Evolutionary conservation across 1,140 invertebrate species (phyloP).

Genomic region (Microplitis mediator): DNA sequence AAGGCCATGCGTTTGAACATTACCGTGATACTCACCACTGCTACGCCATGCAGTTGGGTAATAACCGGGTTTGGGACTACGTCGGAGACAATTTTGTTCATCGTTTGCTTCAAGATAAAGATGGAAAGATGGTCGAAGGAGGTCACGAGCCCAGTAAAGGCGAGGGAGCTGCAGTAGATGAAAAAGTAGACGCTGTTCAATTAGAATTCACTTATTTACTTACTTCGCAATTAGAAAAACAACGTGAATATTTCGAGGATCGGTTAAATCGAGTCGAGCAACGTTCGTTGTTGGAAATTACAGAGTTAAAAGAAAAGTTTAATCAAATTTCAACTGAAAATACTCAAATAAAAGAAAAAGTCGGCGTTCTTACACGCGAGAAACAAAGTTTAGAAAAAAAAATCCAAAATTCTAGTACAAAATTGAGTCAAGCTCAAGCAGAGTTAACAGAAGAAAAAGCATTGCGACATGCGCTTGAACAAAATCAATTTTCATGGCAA

Average conservation of each 20-base stretch:
- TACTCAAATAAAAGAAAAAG: constrained; percentile 52
- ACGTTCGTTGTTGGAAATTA: constrained; percentile 60
- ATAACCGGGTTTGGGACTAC: constrained; percentile 98
- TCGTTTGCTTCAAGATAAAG: constrained; percentile 94
- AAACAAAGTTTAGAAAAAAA: constrained; percentile 74
- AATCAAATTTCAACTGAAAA: constrained; percentile 53
- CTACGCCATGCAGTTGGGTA: constrained; percentile 94
- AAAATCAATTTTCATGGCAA: constrained; percentile 82
- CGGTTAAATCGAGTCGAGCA: constrained; percentile 71
- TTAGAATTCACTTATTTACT: constrained; percentile 96
- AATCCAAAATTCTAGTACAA: constrained; percentile 64
- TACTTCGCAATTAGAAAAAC: constrained; percentile 95
- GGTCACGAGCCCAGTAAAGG: constrained; percentile 58
- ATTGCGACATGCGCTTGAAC: constrained; percentile 74
- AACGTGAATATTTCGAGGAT: constrained; percentile 92
- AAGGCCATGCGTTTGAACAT: constrained; percentile 80
- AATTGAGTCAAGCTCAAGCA: constrained; percentile 65
- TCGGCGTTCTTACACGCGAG: constrained; percentile 65
- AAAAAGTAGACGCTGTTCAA: constrained; percentile 92
- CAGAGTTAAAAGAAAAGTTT: constrained; percentile 64
- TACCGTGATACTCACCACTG: constrained; percentile 95
- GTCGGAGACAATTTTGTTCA: constrained; percentile 97
- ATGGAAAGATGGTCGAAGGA: constrained; percentile 91
- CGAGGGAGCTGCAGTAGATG: constrained; percentile 67
- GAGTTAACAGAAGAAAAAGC: constrained; percentile 81